These are phyloP conservation scores for Taxidea taxus DNA, from an alignment of 2,113 vertebrate species.

Conservation along the genomic window DNA sequence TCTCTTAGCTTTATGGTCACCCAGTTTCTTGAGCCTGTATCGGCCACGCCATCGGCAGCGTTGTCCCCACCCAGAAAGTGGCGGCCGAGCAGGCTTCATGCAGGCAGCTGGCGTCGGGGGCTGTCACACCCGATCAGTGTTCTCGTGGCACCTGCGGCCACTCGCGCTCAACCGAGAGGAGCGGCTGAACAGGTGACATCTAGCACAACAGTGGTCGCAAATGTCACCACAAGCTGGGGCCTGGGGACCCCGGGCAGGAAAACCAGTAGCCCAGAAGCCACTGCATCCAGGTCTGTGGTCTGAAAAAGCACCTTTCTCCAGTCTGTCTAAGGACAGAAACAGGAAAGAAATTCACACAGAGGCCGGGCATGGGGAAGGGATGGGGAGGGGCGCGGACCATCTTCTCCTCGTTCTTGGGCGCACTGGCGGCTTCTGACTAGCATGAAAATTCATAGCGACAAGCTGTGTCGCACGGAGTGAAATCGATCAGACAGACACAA, in stretches of 20 bases:
- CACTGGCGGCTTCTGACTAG: slow-evolving; percentile 89
- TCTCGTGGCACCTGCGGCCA: slow-evolving; percentile 90
- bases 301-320: not conserved
- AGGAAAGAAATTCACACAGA: slow-evolving; percentile 24
- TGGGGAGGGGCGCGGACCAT: slow-evolving; percentile 67
- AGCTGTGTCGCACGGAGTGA: slow-evolving; percentile 93
- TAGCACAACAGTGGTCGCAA: slow-evolving; percentile 60
- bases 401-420: slow-evolving; percentile 83
- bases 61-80: slow-evolving; percentile 76
- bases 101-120: slow-evolving; percentile 86
- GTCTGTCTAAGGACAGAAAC: not conserved
- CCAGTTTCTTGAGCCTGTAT: slow-evolving; percentile 88
- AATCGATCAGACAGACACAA: slow-evolving; percentile 99
- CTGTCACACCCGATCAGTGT: slow-evolving; percentile 92
- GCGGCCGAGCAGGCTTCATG: slow-evolving; percentile 78
- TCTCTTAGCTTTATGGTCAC: slow-evolving; percentile 89
- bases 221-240: slow-evolving; percentile 66
- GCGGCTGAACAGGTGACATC: slow-evolving; percentile 91
- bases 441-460: slow-evolving; percentile 98
- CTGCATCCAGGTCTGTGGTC: slow-evolving; percentile 23
- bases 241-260: slow-evolving; percentile 56
- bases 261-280: slow-evolving; percentile 19
- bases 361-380: not conserved
- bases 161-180: slow-evolving; percentile 78
- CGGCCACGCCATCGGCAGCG: slow-evolving; percentile 84